These are phyloP conservation scores for Petrocephalus microphthalmus DNA, from an alignment of 2,113 vertebrate species.

Conservation along the genomic window DNA sequence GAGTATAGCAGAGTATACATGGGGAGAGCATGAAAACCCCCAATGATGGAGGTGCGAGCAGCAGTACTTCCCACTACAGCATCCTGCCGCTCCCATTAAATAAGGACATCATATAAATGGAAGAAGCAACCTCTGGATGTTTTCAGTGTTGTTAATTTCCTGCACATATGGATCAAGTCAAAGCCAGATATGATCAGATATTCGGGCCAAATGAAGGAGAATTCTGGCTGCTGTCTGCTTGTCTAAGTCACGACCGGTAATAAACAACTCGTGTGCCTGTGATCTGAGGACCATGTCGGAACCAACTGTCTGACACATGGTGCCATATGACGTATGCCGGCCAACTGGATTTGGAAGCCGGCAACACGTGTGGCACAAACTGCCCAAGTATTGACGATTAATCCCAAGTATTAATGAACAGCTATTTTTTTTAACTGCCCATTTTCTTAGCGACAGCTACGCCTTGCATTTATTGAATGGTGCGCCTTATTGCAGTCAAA, in stretches of 20 bases:
- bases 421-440: no score
- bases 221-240: not conserved
- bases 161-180: not conserved
- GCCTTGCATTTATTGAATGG: not conserved
- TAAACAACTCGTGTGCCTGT: not conserved
- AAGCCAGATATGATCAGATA: not conserved
- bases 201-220: not conserved
- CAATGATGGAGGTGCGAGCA: not conserved
- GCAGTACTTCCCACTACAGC: not conserved
- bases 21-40: not conserved
- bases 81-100: not conserved
- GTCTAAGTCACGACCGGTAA: not conserved
- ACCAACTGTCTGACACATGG: not conserved
- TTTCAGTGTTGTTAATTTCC: not conserved
- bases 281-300: not conserved
- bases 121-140: not conserved
- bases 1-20: not conserved
- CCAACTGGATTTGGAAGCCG: not conserved
- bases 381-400: no score
- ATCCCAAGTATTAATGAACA: not conserved
- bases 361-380: not conserved
- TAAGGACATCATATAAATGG: not conserved
- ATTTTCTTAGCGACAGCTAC: no score
- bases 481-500: not conserved
- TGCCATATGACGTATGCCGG: not conserved